Percentiles rank a stretch among this genome's conserved stretches.
phyloP scores from a whole-genome alignment of 2,888 invertebrate species.

The Rotaria sp. region DNA sequence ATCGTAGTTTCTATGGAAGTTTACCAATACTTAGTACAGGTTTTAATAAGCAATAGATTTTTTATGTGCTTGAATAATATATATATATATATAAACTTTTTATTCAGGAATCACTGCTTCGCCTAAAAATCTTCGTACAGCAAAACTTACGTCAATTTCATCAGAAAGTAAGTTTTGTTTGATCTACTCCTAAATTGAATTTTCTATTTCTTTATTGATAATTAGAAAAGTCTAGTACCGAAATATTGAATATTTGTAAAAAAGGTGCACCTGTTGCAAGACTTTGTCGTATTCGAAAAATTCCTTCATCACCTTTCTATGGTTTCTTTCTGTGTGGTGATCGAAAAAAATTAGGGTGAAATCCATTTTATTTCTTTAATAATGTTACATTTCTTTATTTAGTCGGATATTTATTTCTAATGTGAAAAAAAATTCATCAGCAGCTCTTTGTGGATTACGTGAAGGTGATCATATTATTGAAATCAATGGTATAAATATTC shows the following conservation, averaged over 20 bases:
- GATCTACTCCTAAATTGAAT: too few species aligned
- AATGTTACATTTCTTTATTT: neutral
- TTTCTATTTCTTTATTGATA: neutral
- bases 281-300: constrained; percentile 31
- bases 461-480: constrained; percentile 39
- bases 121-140: neutral
- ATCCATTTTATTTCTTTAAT: neutral
- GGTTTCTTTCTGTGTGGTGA: neutral
- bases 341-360: neutral
- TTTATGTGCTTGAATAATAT: too few species aligned
- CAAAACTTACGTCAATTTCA: neutral
- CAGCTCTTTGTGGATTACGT: constrained; percentile 33
- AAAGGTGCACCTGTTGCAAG: constrained; percentile 36
- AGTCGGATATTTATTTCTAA: neutral
- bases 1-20: neutral
- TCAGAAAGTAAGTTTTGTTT: neutral
- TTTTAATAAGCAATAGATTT: too few species aligned
- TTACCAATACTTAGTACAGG: neutral
- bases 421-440: constrained; percentile 28
- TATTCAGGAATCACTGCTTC: neutral
- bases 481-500: constrained; percentile 31
- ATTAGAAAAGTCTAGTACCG: neutral
- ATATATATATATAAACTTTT: neutral
- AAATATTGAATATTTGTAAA: neutral
- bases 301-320: constrained; percentile 1